Evolutionary conservation across 2,113 vertebrate species (phyloP).

Genomic region (Scomber japonicus): DNA sequence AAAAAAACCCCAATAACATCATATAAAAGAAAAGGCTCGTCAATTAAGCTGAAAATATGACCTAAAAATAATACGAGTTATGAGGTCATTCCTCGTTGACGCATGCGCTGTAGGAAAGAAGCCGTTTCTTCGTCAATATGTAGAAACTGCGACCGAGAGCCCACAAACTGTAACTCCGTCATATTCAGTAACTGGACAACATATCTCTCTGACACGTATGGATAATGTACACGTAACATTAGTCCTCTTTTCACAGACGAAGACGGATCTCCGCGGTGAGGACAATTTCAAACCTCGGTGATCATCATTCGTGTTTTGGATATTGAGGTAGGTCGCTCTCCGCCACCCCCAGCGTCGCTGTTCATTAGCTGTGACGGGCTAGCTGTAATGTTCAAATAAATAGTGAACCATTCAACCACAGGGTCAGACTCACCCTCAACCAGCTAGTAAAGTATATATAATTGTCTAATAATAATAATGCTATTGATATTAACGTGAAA

Average conservation of each 20-base stretch:
- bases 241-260: background rate
- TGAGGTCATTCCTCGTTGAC: constrained; percentile 67
- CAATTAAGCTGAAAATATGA: too few species aligned
- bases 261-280: constrained; percentile 1
- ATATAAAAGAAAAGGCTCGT: too few species aligned
- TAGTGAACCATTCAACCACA: too few species aligned
- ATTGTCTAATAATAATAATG: background rate
- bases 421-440: background rate
- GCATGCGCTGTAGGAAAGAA: constrained; percentile 69
- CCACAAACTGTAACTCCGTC: constrained; percentile 7
- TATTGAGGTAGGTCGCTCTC: constrained; percentile 66
- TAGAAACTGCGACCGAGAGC: constrained; percentile 55
- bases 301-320: constrained; percentile 51
- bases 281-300: constrained; percentile 21
- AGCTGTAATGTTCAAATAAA: background rate
- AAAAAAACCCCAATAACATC: too few species aligned
- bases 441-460: background rate
- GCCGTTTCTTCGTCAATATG: constrained; percentile 68
- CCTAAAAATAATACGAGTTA: constrained; percentile 10
- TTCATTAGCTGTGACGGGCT: too few species aligned
- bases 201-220: background rate
- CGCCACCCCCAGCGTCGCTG: too few species aligned
- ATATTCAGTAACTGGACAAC: background rate
- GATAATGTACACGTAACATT: background rate
- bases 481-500: constrained; percentile 3